A percentile compares a stretch with the other conserved stretches of the same genome.
Evolutionary conservation across 2,888 invertebrate genomes (phyloP).

Genomic region (Patella caerulea): DNA sequence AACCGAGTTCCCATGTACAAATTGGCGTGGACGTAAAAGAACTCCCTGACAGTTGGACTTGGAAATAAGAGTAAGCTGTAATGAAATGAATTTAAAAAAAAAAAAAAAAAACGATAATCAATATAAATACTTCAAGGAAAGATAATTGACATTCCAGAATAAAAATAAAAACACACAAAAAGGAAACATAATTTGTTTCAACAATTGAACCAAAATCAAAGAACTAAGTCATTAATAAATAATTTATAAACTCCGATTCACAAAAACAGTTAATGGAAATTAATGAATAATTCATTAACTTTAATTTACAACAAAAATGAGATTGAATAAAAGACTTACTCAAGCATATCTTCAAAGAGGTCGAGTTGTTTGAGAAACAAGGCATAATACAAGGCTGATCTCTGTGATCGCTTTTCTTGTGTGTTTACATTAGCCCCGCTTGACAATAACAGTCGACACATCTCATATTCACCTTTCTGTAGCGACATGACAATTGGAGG

Average conservation of each 20-base stretch:
- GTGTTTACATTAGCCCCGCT: conserved; percentile 54
- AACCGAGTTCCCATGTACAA: too few relatives aligned
- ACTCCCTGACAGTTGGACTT: too few relatives aligned
- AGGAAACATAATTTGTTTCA: neutral
- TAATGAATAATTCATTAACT: neutral
- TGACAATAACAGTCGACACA: conserved; percentile 51
- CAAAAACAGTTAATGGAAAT: neutral
- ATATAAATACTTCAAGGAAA: too few relatives aligned
- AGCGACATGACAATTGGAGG: conserved; percentile 58
- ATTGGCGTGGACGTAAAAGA: too few relatives aligned
- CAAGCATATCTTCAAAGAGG: conserved; percentile 53
- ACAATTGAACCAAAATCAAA: neutral
- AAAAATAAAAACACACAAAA: neutral
- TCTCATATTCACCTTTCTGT: conserved; percentile 52
- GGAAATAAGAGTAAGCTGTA: too few relatives aligned
- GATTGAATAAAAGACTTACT: conserved; percentile 41
- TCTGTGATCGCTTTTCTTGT: conserved; percentile 48
- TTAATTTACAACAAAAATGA: neutral
- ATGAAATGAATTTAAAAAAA: too few relatives aligned
- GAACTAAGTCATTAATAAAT: neutral
- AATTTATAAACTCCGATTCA: neutral
- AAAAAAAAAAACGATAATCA: too few relatives aligned
- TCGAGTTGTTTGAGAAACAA: conserved; percentile 51
- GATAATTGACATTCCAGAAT: neutral
- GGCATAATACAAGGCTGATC: conserved; percentile 61